phyloP scores from a whole-genome alignment of 64 coral and sea anemone species.

The Anthopleura sola region DNA sequence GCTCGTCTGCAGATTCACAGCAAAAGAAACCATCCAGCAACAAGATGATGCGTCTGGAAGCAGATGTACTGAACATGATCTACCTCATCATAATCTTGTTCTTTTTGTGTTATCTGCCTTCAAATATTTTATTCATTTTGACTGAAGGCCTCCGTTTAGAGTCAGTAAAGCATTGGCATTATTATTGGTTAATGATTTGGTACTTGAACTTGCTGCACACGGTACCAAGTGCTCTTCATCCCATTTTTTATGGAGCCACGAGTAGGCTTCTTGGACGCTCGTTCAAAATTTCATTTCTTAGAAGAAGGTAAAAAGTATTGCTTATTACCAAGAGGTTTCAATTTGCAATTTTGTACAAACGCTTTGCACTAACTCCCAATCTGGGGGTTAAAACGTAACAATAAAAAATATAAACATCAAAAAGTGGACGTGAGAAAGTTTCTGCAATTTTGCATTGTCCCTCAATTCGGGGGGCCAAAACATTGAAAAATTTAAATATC shows the following conservation, averaged over 20 bases:
- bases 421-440: no score
- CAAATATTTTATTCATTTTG: neutral
- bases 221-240: neutral
- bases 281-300: no score
- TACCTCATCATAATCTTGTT: neutral
- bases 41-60: neutral
- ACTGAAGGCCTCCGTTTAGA: neutral
- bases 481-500: no score
- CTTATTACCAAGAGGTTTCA: no score
- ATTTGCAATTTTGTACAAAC: no score
- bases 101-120: neutral
- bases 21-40: neutral
- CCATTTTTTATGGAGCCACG: neutral
- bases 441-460: no score
- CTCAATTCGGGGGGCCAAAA: no score
- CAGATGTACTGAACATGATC: neutral
- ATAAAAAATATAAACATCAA: no score
- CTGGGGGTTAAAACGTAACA: no score
- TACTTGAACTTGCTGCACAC: neutral
- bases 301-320: no score
- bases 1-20: neutral
- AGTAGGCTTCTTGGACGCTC: neutral
- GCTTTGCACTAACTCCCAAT: no score
- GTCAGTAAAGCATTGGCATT: neutral
- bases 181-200: neutral